Evolutionary conservation across 2,888 invertebrate genomes (phyloP).

Genomic region (Pteria penguin): DNA sequence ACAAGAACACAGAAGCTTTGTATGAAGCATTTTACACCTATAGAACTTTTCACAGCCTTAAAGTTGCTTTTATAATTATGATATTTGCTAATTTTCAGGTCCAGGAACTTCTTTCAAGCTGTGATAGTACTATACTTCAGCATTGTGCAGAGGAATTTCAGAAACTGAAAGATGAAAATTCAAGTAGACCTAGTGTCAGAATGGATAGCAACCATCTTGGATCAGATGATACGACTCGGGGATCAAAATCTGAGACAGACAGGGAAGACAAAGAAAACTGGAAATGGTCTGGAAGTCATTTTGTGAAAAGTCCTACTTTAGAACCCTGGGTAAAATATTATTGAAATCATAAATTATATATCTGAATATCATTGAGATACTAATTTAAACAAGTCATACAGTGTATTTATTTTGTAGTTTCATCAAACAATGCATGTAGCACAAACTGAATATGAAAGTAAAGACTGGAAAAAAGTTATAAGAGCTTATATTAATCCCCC

Average conservation of each 20-base stretch:
- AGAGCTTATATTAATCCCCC: too few relatives aligned
- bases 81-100: slow-evolving; percentile 81
- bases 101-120: slow-evolving; percentile 88
- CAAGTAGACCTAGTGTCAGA: neutral
- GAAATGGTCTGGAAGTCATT: slow-evolving; percentile 76
- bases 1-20: too few relatives aligned
- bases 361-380: too few relatives aligned
- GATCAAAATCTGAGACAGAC: slow-evolving; percentile 7
- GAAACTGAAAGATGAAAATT: slow-evolving; percentile 16
- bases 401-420: too few relatives aligned
- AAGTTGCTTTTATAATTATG: too few relatives aligned
- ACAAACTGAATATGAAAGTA: too few relatives aligned
- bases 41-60: too few relatives aligned
- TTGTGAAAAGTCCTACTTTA: slow-evolving; percentile 74
- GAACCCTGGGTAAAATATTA: slow-evolving; percentile 86
- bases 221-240: slow-evolving; percentile 28
- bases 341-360: too few relatives aligned
- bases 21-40: too few relatives aligned
- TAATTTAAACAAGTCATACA: too few relatives aligned
- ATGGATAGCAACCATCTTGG: slow-evolving; percentile 7
- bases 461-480: too few relatives aligned
- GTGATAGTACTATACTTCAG: slow-evolving; percentile 92
- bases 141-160: slow-evolving; percentile 84
- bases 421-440: too few relatives aligned
- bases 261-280: slow-evolving; percentile 62